Conservation (phyloP, 2,888 invertebrate species). For the Netelia virgata region DNA sequence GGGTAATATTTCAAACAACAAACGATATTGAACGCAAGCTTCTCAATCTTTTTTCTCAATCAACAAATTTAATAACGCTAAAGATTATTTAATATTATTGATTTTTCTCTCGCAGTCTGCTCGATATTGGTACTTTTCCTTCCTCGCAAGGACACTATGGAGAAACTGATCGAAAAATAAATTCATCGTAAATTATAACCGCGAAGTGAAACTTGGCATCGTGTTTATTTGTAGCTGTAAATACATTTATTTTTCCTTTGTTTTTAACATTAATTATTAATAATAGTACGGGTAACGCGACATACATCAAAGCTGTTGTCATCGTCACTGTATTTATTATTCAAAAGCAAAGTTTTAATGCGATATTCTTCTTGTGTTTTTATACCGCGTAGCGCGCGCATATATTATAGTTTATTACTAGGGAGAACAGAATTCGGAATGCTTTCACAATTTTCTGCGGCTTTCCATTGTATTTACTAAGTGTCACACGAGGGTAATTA, state of each 20-base stretch:
- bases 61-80: conserved; percentile 24
- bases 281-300: background rate
- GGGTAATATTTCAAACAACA: conserved; percentile 65
- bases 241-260: background rate
- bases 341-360: background rate
- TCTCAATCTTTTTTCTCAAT: background rate
- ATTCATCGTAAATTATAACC: background rate
- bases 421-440: background rate
- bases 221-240: conserved; percentile 23
- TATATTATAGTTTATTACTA: background rate
- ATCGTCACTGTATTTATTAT: conserved; percentile 17
- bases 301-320: background rate
- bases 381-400: background rate
- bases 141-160: conserved; percentile 64
- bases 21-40: background rate
- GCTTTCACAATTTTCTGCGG: background rate
- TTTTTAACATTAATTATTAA: conserved; percentile 13
- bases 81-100: conserved; percentile 4
- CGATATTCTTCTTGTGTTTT: background rate
- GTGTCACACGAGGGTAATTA: background rate
- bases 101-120: conserved; percentile 73
- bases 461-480: background rate
- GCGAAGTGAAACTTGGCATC: conserved; percentile 5
- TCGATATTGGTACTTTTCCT: conserved; percentile 75
- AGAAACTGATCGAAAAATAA: conserved; percentile 42